phyloP scores from a whole-genome alignment of 1,140 invertebrate species.

The Liolophura sinensis region DNA sequence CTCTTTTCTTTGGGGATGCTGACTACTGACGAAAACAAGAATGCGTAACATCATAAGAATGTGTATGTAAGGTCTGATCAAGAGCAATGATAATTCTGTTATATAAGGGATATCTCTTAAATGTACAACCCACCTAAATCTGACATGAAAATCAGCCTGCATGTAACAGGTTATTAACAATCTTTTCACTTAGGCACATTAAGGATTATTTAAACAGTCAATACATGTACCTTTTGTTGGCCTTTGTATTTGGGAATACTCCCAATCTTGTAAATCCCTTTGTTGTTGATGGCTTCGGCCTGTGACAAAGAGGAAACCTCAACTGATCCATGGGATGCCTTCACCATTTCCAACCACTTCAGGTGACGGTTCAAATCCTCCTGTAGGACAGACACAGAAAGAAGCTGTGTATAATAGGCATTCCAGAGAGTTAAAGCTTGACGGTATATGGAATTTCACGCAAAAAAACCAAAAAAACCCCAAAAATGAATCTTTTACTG shows the following conservation, averaged over 20 bases:
- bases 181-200: too few relatives aligned
- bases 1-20: too few relatives aligned
- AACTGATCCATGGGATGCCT: slow-evolving; percentile 46
- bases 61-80: too few relatives aligned
- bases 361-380: slow-evolving; percentile 33
- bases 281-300: slow-evolving; percentile 42
- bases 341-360: slow-evolving; percentile 46
- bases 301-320: slow-evolving; percentile 48
- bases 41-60: too few relatives aligned
- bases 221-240: not conserved
- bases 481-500: too few relatives aligned
- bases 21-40: too few relatives aligned
- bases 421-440: not conserved
- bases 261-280: slow-evolving; percentile 42
- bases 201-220: not conserved
- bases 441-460: not conserved
- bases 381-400: slow-evolving; percentile 13
- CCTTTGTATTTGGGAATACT: slow-evolving; percentile 4
- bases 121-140: not conserved
- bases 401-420: not conserved
- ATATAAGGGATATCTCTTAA: too few relatives aligned
- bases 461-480: not conserved
- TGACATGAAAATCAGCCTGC: slow-evolving; percentile 12
- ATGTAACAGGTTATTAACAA: not conserved
- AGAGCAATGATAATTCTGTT: too few relatives aligned